Evolutionary conservation across 2,113 vertebrate species (phyloP).

Genomic region (Lophura nycthemera): DNA sequence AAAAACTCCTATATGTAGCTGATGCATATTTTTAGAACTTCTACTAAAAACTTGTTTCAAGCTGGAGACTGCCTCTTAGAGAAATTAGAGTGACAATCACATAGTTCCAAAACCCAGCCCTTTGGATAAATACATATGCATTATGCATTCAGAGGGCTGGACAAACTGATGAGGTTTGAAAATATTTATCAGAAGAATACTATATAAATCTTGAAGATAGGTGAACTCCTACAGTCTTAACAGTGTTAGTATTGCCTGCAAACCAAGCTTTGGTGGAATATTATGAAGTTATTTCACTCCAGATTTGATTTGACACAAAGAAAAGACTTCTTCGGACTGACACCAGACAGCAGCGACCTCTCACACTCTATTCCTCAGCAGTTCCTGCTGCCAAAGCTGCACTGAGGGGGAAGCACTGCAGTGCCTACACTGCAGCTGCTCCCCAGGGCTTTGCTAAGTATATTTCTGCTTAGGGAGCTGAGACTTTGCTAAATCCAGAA

Average conservation of each 20-base stretch:
- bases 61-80: neutral
- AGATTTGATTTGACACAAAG: neutral
- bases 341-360: slow-evolving; percentile 6
- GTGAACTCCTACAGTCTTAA: neutral
- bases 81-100: neutral
- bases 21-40: neutral
- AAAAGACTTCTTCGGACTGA: neutral
- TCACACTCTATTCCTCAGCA: slow-evolving; percentile 27
- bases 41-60: neutral
- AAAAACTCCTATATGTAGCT: neutral
- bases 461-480: slow-evolving; percentile 22
- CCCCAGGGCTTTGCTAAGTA: slow-evolving; percentile 57
- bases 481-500: slow-evolving; percentile 62
- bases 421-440: slow-evolving; percentile 70
- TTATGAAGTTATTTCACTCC: neutral
- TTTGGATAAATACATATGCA: neutral
- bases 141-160: neutral
- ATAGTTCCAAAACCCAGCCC: neutral
- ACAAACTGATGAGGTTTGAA: neutral
- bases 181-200: neutral
- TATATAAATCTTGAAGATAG: neutral
- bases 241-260: neutral
- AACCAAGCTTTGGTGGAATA: neutral
- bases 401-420: slow-evolving; percentile 56
- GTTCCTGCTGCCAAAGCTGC: slow-evolving; percentile 25